Evolutionary conservation across 2,113 vertebrate genomes (phyloP).

Genomic region (Brevimyrus niger): DNA sequence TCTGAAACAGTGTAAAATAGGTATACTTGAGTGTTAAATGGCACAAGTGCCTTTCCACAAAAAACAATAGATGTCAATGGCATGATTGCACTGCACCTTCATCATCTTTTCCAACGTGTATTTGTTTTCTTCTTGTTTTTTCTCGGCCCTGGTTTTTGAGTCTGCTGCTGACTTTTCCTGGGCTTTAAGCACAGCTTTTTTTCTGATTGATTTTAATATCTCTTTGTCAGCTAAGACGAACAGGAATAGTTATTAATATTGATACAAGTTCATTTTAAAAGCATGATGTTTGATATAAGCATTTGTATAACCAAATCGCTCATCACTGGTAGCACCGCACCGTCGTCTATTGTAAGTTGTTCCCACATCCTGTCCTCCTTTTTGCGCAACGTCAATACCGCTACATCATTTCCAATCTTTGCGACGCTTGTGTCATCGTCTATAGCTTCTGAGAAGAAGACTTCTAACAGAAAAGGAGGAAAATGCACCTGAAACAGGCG

Average conservation of each 20-base stretch:
- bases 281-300: background rate
- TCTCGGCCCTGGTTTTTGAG: slow-evolving; percentile 53
- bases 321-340: slow-evolving; percentile 43
- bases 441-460: slow-evolving; percentile 68
- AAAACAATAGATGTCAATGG: background rate
- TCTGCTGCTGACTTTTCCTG: slow-evolving; percentile 66
- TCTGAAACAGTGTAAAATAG: slow-evolving; percentile 48
- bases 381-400: slow-evolving; percentile 76
- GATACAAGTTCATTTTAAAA: background rate
- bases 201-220: slow-evolving; percentile 62
- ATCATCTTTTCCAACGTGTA: slow-evolving; percentile 76
- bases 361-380: slow-evolving; percentile 69
- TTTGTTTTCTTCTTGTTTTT: slow-evolving; percentile 66
- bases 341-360: slow-evolving; percentile 49
- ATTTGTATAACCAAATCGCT: background rate
- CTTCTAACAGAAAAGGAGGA: slow-evolving; percentile 84
- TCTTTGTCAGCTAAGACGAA: slow-evolving; percentile 66
- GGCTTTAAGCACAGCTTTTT: slow-evolving; percentile 64
- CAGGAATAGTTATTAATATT: background rate
- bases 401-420: slow-evolving; percentile 68
- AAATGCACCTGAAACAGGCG: slow-evolving; percentile 68
- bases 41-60: background rate
- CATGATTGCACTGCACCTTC: slow-evolving; percentile 55
- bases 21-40: background rate
- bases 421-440: slow-evolving; percentile 74